A percentile compares a stretch with the other conserved stretches of the same genome.
phyloP scores from a whole-genome alignment of 2,888 invertebrate species.

The Dilophus febrilis region DNA sequence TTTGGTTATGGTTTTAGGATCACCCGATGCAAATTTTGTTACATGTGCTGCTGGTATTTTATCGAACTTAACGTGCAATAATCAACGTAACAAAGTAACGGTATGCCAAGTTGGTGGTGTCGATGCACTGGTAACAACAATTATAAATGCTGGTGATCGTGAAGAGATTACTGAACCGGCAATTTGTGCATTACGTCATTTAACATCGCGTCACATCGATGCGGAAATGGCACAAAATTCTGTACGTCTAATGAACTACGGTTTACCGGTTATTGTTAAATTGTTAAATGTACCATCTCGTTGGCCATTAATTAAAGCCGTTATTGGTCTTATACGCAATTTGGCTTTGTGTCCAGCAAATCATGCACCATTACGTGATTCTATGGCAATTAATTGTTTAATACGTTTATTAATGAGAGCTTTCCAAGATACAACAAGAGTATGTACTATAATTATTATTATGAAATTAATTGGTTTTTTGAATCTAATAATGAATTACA shows the following conservation, averaged over 20 bases:
- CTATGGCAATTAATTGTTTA: slow-evolving; percentile 86
- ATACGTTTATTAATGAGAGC: slow-evolving; percentile 85
- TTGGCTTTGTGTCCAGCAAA: slow-evolving; percentile 92
- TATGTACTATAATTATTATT: slow-evolving; percentile 25
- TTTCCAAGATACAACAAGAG: slow-evolving; percentile 88
- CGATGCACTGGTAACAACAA: slow-evolving; percentile 88
- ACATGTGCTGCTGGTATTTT: slow-evolving; percentile 97
- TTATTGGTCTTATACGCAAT: slow-evolving; percentile 93
- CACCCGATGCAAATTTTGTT: slow-evolving; percentile 90
- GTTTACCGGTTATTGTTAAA: slow-evolving; percentile 85
- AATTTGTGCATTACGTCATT: slow-evolving; percentile 91
- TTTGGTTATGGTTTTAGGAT: slow-evolving; percentile 81
- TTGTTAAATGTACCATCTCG: slow-evolving; percentile 90
- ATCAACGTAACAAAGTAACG: slow-evolving; percentile 92
- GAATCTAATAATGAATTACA: slow-evolving; percentile 27
- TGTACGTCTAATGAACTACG: slow-evolving; percentile 72
- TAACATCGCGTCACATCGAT: slow-evolving; percentile 91
- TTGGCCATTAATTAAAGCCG: slow-evolving; percentile 96
- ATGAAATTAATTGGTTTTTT: not conserved
- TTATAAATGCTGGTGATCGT: slow-evolving; percentile 82
- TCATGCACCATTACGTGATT: slow-evolving; percentile 84
- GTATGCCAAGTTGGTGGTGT: slow-evolving; percentile 93
- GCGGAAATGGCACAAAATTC: slow-evolving; percentile 97
- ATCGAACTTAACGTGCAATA: slow-evolving; percentile 98
- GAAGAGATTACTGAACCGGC: slow-evolving; percentile 99